Conservation (phyloP, 2,888 invertebrate species). For the Rhingia campestris region DNA sequence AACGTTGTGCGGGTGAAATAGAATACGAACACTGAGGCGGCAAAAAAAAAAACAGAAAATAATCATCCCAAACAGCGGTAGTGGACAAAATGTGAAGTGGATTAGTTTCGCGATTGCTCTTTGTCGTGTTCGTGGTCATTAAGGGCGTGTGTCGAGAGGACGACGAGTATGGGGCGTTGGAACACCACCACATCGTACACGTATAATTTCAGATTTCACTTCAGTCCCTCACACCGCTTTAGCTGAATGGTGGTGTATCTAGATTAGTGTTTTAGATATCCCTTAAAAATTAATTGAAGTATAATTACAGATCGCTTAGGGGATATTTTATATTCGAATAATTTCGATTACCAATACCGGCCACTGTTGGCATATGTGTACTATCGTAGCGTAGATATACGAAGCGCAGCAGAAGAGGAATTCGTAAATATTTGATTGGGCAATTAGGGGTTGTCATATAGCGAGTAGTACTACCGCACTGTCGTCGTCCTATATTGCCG, state of each 20-base stretch:
- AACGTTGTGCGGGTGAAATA: slow-evolving; percentile 47
- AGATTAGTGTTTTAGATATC: slow-evolving; percentile 71
- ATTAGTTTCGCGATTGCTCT: slow-evolving; percentile 74
- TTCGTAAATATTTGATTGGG: slow-evolving; percentile 72
- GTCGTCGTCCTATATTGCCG: slow-evolving; percentile 16
- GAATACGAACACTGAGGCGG: neutral
- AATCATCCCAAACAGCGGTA: slow-evolving; percentile 58
- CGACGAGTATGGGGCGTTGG: neutral
- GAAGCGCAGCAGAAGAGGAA: neutral
- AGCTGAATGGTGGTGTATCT: neutral
- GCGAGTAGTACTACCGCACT: slow-evolving; percentile 15
- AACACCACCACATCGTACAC: too few relatives aligned
- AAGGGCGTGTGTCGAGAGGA: slow-evolving; percentile 55
- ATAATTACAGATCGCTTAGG: slow-evolving; percentile 68
- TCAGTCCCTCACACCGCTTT: neutral
- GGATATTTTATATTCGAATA: slow-evolving; percentile 50
- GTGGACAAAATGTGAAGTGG: slow-evolving; percentile 72
- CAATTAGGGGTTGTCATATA: slow-evolving; percentile 68
- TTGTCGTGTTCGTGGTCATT: slow-evolving; percentile 71
- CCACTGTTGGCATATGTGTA: neutral
- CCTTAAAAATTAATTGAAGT: slow-evolving; percentile 72
- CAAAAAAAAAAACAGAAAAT: slow-evolving; percentile 48
- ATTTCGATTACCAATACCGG: slow-evolving; percentile 38
- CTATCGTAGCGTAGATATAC: neutral
- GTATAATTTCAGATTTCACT: slow-evolving; percentile 58